These are phyloP conservation scores for Sminthurinus aureus DNA, from an alignment of 2,888 invertebrate genomes.

Conservation along the genomic window DNA sequence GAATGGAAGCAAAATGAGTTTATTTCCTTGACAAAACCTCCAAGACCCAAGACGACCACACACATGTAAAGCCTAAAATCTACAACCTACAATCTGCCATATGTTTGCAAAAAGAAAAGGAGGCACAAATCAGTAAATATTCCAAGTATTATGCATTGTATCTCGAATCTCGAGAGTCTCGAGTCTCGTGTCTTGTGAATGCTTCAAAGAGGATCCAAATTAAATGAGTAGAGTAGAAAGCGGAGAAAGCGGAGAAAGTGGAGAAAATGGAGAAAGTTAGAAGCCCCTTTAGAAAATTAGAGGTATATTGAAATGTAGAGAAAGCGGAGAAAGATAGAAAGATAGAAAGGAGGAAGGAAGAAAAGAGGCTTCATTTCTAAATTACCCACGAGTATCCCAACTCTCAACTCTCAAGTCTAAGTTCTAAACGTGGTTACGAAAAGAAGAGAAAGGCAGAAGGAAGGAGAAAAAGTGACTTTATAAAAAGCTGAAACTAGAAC, in stretches of 20 bases:
- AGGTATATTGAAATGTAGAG: background rate
- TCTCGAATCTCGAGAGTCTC: too few species aligned
- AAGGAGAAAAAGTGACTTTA: background rate
- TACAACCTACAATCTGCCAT: too few species aligned
- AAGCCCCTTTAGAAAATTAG: slow-evolving; percentile 20
- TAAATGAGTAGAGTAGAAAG: slow-evolving; percentile 10
- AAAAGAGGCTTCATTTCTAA: slow-evolving; percentile 14
- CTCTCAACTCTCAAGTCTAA: background rate
- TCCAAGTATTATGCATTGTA: too few species aligned
- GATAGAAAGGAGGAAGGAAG: background rate
- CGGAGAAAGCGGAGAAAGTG: slow-evolving; percentile 4
- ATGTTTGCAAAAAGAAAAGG: too few species aligned
- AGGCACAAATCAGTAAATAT: too few species aligned
- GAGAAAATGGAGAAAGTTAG: background rate
- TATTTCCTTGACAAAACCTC: too few species aligned
- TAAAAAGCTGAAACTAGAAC: too few species aligned
- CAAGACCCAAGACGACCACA: too few species aligned
- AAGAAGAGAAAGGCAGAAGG: slow-evolving; percentile 11
- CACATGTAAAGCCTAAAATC: too few species aligned
- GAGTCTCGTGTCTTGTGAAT: background rate
- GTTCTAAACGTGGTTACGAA: background rate
- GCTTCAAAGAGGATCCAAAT: background rate
- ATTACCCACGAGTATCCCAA: background rate
- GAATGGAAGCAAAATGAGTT: too few species aligned
- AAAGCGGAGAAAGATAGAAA: background rate